Conservation (phyloP, 2,797 vertebrate species). For the Discoglossus pictus region DNA sequence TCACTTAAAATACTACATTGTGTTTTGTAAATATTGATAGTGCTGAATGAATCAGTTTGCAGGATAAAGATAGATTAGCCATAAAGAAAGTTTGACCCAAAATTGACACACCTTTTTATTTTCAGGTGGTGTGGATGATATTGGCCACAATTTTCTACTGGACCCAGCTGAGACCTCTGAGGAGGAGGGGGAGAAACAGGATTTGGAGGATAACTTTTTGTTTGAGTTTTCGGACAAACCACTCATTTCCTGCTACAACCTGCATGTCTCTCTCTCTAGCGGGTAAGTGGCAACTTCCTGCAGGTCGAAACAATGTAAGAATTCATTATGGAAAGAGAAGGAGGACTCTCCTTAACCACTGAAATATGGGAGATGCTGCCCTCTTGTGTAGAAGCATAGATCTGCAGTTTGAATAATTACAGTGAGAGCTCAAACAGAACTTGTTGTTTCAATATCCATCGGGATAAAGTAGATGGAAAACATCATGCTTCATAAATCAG, state of each 20-base stretch:
- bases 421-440: too few relatives aligned
- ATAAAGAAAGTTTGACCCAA: too few relatives aligned
- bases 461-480: too few relatives aligned
- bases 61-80: too few relatives aligned
- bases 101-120: too few relatives aligned
- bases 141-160: constrained; percentile 86
- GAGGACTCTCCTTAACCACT: too few relatives aligned
- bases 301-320: background rate
- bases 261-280: constrained; percentile 90
- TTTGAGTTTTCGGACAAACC: constrained; percentile 96
- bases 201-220: constrained; percentile 88
- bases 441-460: too few relatives aligned
- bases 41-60: too few relatives aligned
- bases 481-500: too few relatives aligned
- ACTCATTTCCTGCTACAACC: constrained; percentile 90
- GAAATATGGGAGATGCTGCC: background rate
- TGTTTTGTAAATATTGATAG: background rate
- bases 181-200: constrained; percentile 75
- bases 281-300: constrained; percentile 77
- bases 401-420: too few relatives aligned
- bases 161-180: constrained; percentile 83
- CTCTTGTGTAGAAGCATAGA: constrained; percentile 10
- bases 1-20: too few relatives aligned
- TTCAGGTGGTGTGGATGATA: constrained; percentile 87
- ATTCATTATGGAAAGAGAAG: background rate